phyloP scores from a whole-genome alignment of 2,888 invertebrate genomes.

The Eueremaeus valkanovi region DNA sequence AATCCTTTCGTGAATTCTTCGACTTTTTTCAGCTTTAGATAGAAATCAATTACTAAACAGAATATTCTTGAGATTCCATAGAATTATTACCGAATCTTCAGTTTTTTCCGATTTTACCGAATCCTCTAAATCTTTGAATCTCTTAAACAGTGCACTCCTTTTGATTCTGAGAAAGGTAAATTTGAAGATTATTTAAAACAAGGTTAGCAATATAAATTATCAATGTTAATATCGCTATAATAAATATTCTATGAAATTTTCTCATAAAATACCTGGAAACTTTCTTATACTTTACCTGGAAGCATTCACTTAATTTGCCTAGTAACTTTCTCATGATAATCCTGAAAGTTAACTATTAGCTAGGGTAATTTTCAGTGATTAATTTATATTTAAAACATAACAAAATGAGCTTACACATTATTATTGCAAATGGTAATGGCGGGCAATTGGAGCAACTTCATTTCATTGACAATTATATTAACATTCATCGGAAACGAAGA shows the following conservation, averaged over 20 bases:
- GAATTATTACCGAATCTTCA: not conserved
- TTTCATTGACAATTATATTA: not conserved
- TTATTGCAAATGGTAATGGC: constrained; percentile 9
- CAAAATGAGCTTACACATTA: not conserved
- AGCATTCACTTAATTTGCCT: not conserved
- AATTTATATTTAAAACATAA: no score
- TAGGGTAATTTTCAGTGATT: not conserved
- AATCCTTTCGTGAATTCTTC: not conserved
- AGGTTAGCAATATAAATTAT: no score
- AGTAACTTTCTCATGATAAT: not conserved
- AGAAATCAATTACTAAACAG: no score
- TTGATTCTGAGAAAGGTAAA: no score
- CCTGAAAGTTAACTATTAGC: not conserved
- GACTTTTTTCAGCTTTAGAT: no score
- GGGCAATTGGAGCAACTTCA: not conserved
- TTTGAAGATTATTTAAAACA: no score
- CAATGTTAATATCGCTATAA: no score
- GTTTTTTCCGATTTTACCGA: not conserved
- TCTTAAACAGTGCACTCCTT: no score
- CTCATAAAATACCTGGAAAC: no score
- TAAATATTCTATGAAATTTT: no score
- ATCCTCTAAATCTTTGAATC: no score
- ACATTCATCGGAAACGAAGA: not conserved
- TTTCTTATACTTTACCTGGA: no score
- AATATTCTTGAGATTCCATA: not conserved